Evolutionary conservation across 2,113 vertebrate genomes (phyloP).

Genomic region (Antechinus flavipes): DNA sequence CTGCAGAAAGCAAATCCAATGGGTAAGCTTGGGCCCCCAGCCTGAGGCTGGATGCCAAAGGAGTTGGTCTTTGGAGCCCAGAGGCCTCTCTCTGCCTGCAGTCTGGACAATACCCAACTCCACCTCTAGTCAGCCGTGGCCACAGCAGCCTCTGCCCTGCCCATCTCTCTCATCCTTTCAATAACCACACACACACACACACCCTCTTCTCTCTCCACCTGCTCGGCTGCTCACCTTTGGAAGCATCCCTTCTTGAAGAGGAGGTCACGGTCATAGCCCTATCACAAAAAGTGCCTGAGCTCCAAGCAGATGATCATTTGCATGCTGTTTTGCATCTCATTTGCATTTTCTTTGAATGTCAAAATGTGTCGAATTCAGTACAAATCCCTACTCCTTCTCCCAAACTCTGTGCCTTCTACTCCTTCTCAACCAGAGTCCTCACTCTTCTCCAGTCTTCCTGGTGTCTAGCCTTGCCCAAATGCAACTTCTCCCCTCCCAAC

Average conservation of each 20-base stretch:
- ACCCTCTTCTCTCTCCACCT: background rate
- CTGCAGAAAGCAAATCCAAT: background rate
- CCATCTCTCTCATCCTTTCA: background rate
- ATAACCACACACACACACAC: background rate
- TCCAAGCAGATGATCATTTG: slow-evolving; percentile 59
- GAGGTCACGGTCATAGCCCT: slow-evolving; percentile 13
- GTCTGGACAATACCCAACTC: slow-evolving; percentile 11
- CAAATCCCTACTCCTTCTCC: slow-evolving; percentile 23
- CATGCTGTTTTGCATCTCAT: slow-evolving; percentile 44
- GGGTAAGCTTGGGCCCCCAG: background rate
- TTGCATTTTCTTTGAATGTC: slow-evolving; percentile 52
- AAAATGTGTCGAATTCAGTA: slow-evolving; percentile 54
- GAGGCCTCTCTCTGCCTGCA: slow-evolving; percentile 11
- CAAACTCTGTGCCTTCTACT: slow-evolving; percentile 18
- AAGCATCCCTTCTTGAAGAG: slow-evolving; percentile 29
- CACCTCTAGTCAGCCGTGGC: background rate
- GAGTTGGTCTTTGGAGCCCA: slow-evolving; percentile 10
- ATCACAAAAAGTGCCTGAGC: slow-evolving; percentile 46
- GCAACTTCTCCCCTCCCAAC: slow-evolving; percentile 30
- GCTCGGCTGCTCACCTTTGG: slow-evolving; percentile 54
- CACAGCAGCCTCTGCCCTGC: background rate
- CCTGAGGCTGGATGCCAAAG: background rate
- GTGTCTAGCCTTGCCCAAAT: background rate
- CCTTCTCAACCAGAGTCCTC: background rate
- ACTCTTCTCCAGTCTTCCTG: background rate